These are phyloP conservation scores for Noctua janthe DNA, from an alignment of 2,888 invertebrate species.

Conservation along the genomic window DNA sequence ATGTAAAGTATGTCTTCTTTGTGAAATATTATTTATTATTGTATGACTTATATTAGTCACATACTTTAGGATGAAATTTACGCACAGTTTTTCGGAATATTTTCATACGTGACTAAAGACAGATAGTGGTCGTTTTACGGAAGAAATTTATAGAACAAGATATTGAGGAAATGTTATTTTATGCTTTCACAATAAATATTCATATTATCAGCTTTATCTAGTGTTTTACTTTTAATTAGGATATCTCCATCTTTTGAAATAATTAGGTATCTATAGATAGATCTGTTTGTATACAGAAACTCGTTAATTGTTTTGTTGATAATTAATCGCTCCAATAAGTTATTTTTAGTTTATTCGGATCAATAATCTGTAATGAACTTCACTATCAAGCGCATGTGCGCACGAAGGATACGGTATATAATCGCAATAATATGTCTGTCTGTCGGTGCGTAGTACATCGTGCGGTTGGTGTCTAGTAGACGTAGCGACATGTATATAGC, in stretches of 20 bases:
- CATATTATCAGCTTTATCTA: conserved; percentile 18
- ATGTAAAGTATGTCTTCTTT: conserved; percentile 21
- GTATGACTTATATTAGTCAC: conserved; percentile 46
- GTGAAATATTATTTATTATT: conserved; percentile 24
- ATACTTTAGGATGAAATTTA: conserved; percentile 38
- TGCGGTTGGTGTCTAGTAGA: conserved; percentile 45
- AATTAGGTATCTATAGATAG: conserved; percentile 48
- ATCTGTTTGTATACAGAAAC: conserved; percentile 57
- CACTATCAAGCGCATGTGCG: conserved; percentile 79
- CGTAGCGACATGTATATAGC: conserved; percentile 38
- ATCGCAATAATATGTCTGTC: conserved; percentile 67
- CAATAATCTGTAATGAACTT: conserved; percentile 80
- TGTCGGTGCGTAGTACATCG: conserved; percentile 60
- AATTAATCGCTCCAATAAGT: conserved; percentile 62
- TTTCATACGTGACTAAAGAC: conserved; percentile 64
- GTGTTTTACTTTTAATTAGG: conserved; percentile 19
- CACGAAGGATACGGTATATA: conserved; percentile 74
- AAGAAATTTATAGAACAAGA: conserved; percentile 18
- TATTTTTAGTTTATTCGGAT: conserved; percentile 70
- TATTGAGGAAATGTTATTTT: conserved; percentile 17
- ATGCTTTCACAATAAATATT: conserved; percentile 17
- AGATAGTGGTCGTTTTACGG: conserved; percentile 35
- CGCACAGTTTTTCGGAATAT: conserved; percentile 35
- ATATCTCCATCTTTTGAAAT: conserved; percentile 44
- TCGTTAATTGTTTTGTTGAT: conserved; percentile 63